These are phyloP conservation scores for Myotis davidii DNA, from an alignment of 2,113 vertebrate genomes.

Conservation along the genomic window DNA sequence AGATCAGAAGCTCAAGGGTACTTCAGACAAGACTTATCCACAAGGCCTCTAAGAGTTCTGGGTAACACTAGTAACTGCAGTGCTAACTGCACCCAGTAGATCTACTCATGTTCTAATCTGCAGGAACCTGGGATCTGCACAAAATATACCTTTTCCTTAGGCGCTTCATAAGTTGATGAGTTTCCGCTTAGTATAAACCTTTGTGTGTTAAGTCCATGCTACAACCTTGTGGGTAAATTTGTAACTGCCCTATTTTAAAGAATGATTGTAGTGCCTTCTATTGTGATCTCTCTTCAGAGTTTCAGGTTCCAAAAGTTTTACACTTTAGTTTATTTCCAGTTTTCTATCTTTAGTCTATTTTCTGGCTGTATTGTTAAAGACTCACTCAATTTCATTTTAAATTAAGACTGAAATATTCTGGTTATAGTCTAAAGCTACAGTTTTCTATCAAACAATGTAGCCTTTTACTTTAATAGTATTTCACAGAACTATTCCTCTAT, in stretches of 20 bases:
- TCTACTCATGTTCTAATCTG: not conserved
- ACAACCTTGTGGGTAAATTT: not conserved
- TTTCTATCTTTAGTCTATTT: not conserved
- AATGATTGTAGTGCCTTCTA: not conserved
- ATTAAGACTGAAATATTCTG: slow-evolving; percentile 42
- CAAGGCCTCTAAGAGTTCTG: not conserved
- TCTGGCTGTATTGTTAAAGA: slow-evolving; percentile 27
- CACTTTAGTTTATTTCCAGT: slow-evolving; percentile 2
- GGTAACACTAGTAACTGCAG: not conserved
- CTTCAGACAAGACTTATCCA: not conserved
- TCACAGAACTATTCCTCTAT: not conserved
- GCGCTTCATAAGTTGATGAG: not conserved
- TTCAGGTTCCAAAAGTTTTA: not conserved
- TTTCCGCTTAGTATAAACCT: not conserved
- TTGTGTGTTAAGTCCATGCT: not conserved
- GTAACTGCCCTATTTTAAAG: not conserved
- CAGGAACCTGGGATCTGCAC: too few relatives aligned
- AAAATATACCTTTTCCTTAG: not conserved
- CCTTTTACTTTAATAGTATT: slow-evolving; percentile 3
- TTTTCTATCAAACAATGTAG: slow-evolving; percentile 46
- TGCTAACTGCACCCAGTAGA: not conserved
- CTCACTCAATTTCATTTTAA: slow-evolving; percentile 48
- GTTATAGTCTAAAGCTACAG: slow-evolving; percentile 41
- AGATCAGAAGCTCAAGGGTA: not conserved
- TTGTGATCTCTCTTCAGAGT: not conserved